Evolutionary conservation across 2,888 invertebrate species (phyloP).

Genomic region (Cosmia pyralina): DNA sequence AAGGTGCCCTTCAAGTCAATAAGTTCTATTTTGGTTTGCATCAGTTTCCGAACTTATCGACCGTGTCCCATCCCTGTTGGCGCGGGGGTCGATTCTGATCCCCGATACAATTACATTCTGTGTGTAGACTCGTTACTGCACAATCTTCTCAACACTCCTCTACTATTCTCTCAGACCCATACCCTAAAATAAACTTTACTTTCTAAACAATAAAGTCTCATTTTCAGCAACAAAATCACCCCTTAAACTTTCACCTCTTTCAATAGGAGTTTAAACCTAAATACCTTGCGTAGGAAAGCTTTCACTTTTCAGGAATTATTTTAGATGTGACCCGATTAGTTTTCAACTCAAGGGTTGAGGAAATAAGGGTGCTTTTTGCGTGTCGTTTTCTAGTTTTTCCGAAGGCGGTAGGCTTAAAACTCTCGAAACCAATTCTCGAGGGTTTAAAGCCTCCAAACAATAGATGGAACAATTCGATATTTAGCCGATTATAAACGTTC

Average conservation of each 20-base stretch:
- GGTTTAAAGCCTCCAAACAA: slow-evolving; percentile 87
- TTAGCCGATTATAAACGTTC: slow-evolving; percentile 89
- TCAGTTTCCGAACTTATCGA: slow-evolving; percentile 66
- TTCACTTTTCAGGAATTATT: slow-evolving; percentile 90
- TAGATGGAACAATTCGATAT: slow-evolving; percentile 89
- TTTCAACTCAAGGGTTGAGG: slow-evolving; percentile 71
- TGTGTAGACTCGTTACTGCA: slow-evolving; percentile 88
- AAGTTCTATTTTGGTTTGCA: slow-evolving; percentile 71
- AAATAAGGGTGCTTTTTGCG: slow-evolving; percentile 72
- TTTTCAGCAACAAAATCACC: slow-evolving; percentile 65
- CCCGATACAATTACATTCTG: slow-evolving; percentile 89
- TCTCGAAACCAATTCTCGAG: slow-evolving; percentile 88
- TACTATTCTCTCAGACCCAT: slow-evolving; percentile 55
- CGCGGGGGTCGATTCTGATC: slow-evolving; percentile 83
- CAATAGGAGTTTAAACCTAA: slow-evolving; percentile 90
- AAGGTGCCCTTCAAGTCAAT: slow-evolving; percentile 18
- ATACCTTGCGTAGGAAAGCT: slow-evolving; percentile 89
- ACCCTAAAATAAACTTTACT: slow-evolving; percentile 73
- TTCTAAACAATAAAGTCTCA: slow-evolving; percentile 67
- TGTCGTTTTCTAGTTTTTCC: slow-evolving; percentile 76
- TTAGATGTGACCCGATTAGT: slow-evolving; percentile 67
- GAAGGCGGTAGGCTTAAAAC: slow-evolving; percentile 88
- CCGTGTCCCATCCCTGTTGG: slow-evolving; percentile 73
- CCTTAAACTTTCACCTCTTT: slow-evolving; percentile 90
- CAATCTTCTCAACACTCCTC: slow-evolving; percentile 86